phyloP scores from a whole-genome alignment of 2,888 invertebrate genomes.

The Podabrus alpinus region DNA sequence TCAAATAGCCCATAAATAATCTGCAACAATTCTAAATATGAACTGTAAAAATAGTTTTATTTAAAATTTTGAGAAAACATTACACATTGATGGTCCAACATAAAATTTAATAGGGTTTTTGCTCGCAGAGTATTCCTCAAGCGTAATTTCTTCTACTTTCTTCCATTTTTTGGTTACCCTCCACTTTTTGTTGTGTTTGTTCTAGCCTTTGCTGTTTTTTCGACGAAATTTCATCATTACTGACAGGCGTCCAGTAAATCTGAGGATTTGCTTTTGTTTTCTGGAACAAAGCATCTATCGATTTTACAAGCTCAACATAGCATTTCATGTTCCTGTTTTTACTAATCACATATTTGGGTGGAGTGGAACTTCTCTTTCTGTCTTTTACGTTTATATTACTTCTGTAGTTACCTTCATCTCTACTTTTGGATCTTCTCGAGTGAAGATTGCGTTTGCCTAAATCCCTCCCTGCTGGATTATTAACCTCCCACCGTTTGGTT shows the following conservation, averaged over 20 bases:
- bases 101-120: conserved; percentile 40
- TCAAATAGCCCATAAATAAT: too few relatives aligned
- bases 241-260: conserved; percentile 97
- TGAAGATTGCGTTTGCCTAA: too few relatives aligned
- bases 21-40: too few relatives aligned
- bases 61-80: too few relatives aligned
- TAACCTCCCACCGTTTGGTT: not conserved
- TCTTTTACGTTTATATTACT: conserved; percentile 48
- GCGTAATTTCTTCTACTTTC: conserved; percentile 61
- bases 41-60: too few relatives aligned
- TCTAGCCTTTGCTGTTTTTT: conserved; percentile 86
- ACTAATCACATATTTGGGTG: conserved; percentile 31
- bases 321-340: conserved; percentile 57
- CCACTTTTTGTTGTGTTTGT: conserved; percentile 84
- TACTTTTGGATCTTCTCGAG: too few relatives aligned
- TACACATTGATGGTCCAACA: too few relatives aligned
- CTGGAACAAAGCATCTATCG: conserved; percentile 94
- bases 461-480: too few relatives aligned
- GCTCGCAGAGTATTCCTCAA: conserved; percentile 43
- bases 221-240: conserved; percentile 91
- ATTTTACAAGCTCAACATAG: conserved; percentile 86
- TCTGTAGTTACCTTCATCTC: conserved; percentile 43
- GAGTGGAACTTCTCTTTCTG: conserved; percentile 35
- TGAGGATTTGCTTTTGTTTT: conserved; percentile 95
- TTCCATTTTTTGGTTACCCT: conserved; percentile 78